A percentile compares a stretch with the other conserved stretches of the same genome.
Conservation (phyloP, 2,888 invertebrate species). For the Drosophila recens region DNA sequence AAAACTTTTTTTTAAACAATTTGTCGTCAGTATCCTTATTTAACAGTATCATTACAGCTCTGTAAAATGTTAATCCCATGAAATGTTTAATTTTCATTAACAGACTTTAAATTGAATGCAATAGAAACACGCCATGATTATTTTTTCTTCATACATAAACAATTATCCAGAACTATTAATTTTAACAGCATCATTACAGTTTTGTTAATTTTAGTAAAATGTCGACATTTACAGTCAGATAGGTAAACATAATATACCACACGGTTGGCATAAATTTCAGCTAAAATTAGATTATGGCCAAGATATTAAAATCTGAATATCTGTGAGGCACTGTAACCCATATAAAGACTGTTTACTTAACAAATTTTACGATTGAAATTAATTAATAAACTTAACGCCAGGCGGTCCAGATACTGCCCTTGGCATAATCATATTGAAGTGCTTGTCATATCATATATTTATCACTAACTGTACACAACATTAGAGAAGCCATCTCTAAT, state of each 20-base stretch:
- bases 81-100: too few species aligned
- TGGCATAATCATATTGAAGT: slow-evolving; percentile 13
- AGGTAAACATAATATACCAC: background rate
- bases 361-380: slow-evolving; percentile 56
- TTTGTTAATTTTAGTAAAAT: background rate
- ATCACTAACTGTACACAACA: background rate
- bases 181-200: background rate
- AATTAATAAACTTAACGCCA: slow-evolving; percentile 53
- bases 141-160: too few species aligned
- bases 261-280: background rate
- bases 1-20: too few species aligned
- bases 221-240: background rate
- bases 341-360: slow-evolving; percentile 38
- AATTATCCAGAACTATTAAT: background rate
- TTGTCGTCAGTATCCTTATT: too few species aligned
- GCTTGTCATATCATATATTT: slow-evolving; percentile 15
- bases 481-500: background rate
- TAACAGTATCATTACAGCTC: too few species aligned
- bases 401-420: slow-evolving; percentile 10
- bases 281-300: slow-evolving; percentile 9
- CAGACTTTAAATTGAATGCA: too few species aligned
- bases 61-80: too few species aligned
- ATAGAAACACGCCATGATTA: too few species aligned
- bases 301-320: slow-evolving; percentile 8
- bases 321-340: slow-evolving; percentile 1